Conservation (phyloP, 1,140 invertebrate species). For the Holotrichia oblita region DNA sequence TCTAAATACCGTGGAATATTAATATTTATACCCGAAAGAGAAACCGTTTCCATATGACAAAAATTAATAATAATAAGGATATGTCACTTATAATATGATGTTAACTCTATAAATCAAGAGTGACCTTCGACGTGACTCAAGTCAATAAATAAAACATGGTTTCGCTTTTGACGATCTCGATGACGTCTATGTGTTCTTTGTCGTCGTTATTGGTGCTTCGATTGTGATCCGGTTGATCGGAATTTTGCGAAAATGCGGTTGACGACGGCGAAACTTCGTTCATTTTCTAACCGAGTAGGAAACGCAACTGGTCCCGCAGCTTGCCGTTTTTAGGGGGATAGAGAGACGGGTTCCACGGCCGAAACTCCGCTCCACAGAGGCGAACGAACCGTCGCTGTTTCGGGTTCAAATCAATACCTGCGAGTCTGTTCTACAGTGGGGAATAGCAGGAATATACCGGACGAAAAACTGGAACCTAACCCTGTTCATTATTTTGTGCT, state of each 20-base stretch:
- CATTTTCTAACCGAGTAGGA: neutral
- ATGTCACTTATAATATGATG: no score
- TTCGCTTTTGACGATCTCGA: neutral
- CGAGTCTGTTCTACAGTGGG: no score
- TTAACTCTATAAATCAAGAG: neutral
- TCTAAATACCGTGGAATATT: neutral
- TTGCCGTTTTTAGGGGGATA: no score
- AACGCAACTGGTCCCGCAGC: slow-evolving; percentile 1
- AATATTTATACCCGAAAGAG: neutral
- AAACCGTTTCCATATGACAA: neutral
- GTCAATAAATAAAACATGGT: neutral
- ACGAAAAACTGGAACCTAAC: no score
- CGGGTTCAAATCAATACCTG: no score
- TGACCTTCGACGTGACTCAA: neutral
- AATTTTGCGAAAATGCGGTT: neutral
- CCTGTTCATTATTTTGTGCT: no score
- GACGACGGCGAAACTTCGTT: neutral
- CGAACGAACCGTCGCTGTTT: no score
- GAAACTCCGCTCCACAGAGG: no score
- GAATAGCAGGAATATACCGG: no score
- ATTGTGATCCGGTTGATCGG: neutral
- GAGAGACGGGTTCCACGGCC: no score
- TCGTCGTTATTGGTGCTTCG: neutral
- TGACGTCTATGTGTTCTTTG: neutral
- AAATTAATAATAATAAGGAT: no score